phyloP scores from a whole-genome alignment of 1,140 invertebrate species.

The Drosophila nikananu region DNA sequence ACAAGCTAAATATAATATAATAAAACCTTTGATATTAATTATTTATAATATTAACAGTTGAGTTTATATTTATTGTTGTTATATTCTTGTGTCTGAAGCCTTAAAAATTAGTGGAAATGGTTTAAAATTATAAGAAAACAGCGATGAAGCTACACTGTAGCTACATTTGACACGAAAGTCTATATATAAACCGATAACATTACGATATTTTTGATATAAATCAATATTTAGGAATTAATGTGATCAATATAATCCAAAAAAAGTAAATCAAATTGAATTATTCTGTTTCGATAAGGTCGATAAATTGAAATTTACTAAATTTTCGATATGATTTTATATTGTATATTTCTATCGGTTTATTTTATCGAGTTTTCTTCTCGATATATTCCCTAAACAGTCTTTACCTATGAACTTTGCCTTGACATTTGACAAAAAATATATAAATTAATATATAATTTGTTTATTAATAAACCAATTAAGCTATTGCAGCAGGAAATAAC shows the following conservation, averaged over 20 bases:
- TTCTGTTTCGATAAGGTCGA: not conserved
- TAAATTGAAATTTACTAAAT: not conserved
- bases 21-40: not conserved
- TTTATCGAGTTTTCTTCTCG: too few relatives aligned
- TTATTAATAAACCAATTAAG: not conserved
- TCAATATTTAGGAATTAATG: not conserved
- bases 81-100: accelerated
- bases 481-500: not conserved
- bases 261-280: not conserved
- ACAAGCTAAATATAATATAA: not conserved
- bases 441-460: too few relatives aligned
- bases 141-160: not conserved
- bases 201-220: too few relatives aligned
- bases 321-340: too few relatives aligned
- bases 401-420: too few relatives aligned
- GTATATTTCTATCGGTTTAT: too few relatives aligned
- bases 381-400: too few relatives aligned
- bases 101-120: not conserved
- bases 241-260: too few relatives aligned
- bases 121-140: not conserved
- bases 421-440: too few relatives aligned
- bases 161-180: not conserved
- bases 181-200: not conserved
- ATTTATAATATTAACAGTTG: not conserved
- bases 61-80: not conserved